Conservation (phyloP, 2,797 vertebrate species). For the Pelobates cultripes region DNA sequence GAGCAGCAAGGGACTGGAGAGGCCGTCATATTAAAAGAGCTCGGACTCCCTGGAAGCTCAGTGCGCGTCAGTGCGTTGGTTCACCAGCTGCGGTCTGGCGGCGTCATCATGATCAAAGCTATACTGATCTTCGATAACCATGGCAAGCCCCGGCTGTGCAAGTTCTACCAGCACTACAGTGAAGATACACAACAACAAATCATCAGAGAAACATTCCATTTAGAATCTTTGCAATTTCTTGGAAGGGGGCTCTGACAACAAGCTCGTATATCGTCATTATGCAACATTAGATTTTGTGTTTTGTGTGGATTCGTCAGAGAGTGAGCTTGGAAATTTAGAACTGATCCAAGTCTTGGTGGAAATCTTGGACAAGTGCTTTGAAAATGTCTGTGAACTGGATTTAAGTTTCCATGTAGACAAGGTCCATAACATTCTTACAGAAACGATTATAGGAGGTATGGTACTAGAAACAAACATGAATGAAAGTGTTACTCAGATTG, state of each 20-base stretch:
- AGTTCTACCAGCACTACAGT: constrained; percentile 97
- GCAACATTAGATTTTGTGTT: constrained; percentile 98
- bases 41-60: background rate
- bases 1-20: too few relatives aligned
- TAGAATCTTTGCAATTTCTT: constrained; percentile 98
- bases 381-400: constrained; percentile 98
- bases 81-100: background rate
- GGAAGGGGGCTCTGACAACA: constrained; percentile 97
- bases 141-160: constrained; percentile 94
- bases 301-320: constrained; percentile 98
- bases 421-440: too few relatives aligned
- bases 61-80: background rate
- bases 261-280: constrained; percentile 97
- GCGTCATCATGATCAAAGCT: constrained; percentile 89
- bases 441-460: too few relatives aligned
- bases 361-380: constrained; percentile 99
- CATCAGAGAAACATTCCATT: constrained; percentile 97
- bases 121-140: constrained; percentile 99
- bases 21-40: background rate
- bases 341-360: constrained; percentile 99
- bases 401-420: constrained; percentile 99
- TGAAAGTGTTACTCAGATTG: too few relatives aligned
- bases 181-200: constrained; percentile 98
- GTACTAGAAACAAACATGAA: too few relatives aligned
- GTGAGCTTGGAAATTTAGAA: constrained; percentile 97